Evolutionary conservation across 1,140 invertebrate species (phyloP), one percentile per base, ranked within the genome.

Genomic region (Bombus affinis): DNA sequence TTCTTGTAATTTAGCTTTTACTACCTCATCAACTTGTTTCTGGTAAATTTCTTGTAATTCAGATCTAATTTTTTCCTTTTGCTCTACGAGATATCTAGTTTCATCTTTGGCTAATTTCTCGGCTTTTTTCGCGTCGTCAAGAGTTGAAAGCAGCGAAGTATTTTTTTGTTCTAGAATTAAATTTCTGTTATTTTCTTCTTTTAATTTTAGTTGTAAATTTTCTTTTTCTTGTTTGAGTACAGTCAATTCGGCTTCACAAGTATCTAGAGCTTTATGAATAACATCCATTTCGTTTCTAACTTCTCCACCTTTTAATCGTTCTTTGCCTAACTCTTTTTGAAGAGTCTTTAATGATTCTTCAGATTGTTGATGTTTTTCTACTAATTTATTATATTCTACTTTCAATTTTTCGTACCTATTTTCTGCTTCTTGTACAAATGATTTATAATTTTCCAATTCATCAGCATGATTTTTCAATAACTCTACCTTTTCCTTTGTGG

Each of bases 11-110:
- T 98, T 98, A 32, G 96, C 96, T 83, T 96, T 95, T 6, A 98
- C 97, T 5, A 97, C 97, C 70, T 96, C 96, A 82, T 98, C 97
- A 47, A 98, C 94, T 94, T 98, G 97, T 82, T 97, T 96, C 92
- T 98, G 97, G 91, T 98, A 98, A 90, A 97, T 96, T 37, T 96
- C 95, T 90, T 97, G 96, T 18, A 98, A 93, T 84, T 97, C 97
- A 15, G 95, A 94, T 88, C 97, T 97, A 79, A 96, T 96, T 13
- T 96, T 94, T 72, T 98, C 97, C 22, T 97, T 91, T 74, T 97
- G 95, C 86, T 95, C 96, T 78, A 94, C 95, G 35, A 95, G 92
- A 47, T 92, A 92, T 83, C 96, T 96, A 1, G 95, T 91, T 92
- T 97, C 96, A 42, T 96, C 95, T 90, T 96, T 95, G 6, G 96